Evolutionary conservation across 2,888 invertebrate genomes (phyloP), one percentile per base, ranked within the genome.

Genomic region (Drosophila lutescens): DNA sequence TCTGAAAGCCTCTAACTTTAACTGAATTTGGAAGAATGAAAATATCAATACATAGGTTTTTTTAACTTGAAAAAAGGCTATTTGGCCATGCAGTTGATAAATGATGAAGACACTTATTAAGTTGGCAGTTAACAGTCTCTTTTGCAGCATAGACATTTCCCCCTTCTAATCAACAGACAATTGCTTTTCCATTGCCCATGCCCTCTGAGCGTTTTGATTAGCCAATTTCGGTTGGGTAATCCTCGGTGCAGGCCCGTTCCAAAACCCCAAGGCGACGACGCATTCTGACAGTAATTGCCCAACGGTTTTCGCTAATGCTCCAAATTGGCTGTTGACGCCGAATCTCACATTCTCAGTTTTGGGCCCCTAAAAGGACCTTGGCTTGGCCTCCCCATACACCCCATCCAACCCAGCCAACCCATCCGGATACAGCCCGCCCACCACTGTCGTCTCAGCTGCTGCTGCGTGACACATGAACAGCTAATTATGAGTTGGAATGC

Each of bases 291-390:
- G 74, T 88, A 89, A 88, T 88, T 89, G 88, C 65, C 76, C 80
- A 82, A 88, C 87, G 80, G 79, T 77, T 85, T 80, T 75, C 87
- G 89, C 89, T 88, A 89, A 89, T 88, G 82, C 80, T 74, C 60
- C 76, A 85, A 89, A 82, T 89, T 85, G 89, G 80, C 81, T 80
- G 88, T 89, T 86, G 80, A 82, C 87, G 75, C 82, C 73, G 75
- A 85, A 88, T 81, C 85, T 85, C 58, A 70, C 70, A 88, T 83
- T 84, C 88, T 73, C 77, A 73, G 55, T 58, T 44, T 34, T 36
- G 49, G 53, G n/a, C 50, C 38, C 57, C 77, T 56, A 67, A 47
- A 75, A 73, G 66, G 62, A 56, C 65, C 70, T 60, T 34, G 36
- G 20, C 63, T 15, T 15, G 9, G 9, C 15, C 4, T n/a, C 47